Conservation (phyloP, 2,113 vertebrate species). For the Nothoprocta pentlandii region DNA sequence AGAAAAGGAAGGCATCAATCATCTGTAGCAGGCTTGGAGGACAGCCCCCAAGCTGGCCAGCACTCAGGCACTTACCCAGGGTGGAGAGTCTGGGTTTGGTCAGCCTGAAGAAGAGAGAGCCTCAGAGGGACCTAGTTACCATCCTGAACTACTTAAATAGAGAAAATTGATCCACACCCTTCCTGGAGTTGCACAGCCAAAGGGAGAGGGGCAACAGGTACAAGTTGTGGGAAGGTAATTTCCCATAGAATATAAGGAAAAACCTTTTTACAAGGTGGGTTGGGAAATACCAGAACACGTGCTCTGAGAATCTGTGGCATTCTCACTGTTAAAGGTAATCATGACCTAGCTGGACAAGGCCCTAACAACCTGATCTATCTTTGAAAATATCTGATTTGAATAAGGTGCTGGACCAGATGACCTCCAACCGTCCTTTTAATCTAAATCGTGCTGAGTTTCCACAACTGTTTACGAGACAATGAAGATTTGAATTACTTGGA, state of each 20-base stretch:
- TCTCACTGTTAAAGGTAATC: background rate
- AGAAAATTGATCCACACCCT: background rate
- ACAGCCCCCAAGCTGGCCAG: too few relatives aligned
- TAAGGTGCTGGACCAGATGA: background rate
- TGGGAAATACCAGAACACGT: background rate
- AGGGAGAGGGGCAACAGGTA: background rate
- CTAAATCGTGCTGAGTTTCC: background rate
- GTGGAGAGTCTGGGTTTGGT: background rate
- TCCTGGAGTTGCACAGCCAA: background rate
- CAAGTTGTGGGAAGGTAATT: background rate
- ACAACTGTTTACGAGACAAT: background rate
- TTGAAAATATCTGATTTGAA: background rate
- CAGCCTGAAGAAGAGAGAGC: background rate
- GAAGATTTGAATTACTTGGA: background rate
- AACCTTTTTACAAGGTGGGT: background rate
- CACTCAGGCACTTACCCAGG: background rate
- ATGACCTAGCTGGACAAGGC: background rate
- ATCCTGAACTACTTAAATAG: background rate
- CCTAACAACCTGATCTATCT: background rate
- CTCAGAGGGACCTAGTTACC: background rate
- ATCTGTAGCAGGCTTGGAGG: background rate
- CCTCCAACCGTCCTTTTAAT: background rate
- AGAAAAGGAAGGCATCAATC: background rate
- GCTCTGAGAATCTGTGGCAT: background rate
- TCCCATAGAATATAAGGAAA: background rate